phyloP scores from a whole-genome alignment of 1,140 invertebrate species.

The Drosophila kohkoa region DNA sequence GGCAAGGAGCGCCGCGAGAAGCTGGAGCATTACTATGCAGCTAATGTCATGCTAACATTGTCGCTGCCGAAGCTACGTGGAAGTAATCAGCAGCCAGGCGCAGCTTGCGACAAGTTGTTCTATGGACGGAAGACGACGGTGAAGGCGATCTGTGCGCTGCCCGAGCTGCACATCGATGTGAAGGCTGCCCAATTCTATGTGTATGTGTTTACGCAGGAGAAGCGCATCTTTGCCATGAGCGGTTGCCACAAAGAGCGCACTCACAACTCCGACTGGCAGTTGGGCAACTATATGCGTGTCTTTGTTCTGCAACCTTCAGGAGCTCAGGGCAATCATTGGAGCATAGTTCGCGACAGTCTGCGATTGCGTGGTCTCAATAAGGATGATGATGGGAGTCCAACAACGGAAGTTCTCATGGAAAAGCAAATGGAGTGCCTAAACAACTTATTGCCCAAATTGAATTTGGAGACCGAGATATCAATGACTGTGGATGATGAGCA shows the following conservation, averaged over 20 bases:
- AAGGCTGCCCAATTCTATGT: conserved; percentile 4
- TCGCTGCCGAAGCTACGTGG: conserved; percentile 1
- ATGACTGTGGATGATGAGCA: not conserved
- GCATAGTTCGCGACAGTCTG: conserved; percentile 41
- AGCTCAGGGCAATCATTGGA: conserved; percentile 15
- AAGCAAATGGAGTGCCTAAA: conserved; percentile 25
- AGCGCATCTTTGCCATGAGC: conserved; percentile 26
- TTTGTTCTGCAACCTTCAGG: conserved; percentile 25
- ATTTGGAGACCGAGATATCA: not conserved
- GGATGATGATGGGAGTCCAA: not conserved
- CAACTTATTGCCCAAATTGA: conserved; percentile 23
- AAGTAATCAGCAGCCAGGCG: not conserved
- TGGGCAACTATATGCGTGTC: conserved; percentile 24
- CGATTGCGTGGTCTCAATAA: too few species aligned
- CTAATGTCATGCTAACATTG: conserved; percentile 41
- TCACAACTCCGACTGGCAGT: not conserved
- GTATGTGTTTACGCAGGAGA: not conserved
- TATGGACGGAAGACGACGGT: conserved; percentile 10
- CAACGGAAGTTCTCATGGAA: not conserved
- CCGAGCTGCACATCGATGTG: not conserved
- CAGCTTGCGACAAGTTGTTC: conserved; percentile 17
- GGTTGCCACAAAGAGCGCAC: conserved; percentile 22
- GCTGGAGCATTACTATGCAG: conserved; percentile 24
- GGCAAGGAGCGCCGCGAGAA: conserved; percentile 2
- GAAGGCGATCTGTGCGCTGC: conserved; percentile 33